phyloP scores from a whole-genome alignment of 2,113 vertebrate species.

The Lasiurus borealis region DNA sequence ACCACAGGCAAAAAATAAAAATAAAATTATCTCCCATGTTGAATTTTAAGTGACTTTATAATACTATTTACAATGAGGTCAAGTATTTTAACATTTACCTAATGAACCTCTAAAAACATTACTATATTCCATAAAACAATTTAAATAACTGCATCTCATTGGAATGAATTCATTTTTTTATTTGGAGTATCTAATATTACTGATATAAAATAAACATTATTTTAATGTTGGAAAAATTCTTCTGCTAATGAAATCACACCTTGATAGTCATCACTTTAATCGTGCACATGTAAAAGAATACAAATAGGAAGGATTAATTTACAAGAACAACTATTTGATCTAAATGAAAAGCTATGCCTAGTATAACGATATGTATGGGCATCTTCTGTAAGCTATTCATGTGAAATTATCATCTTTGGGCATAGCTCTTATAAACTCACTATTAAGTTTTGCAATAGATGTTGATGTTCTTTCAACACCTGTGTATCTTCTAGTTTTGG shows the following conservation, averaged over 20 bases:
- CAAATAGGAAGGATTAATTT: background rate
- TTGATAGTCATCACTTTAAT: background rate
- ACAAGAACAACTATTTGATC: background rate
- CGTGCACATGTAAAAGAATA: background rate
- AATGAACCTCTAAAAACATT: background rate
- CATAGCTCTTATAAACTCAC: background rate
- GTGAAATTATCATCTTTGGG: background rate
- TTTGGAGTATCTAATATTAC: background rate
- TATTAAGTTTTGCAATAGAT: background rate
- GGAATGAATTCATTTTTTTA: background rate
- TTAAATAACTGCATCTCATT: background rate
- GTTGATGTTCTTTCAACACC: background rate
- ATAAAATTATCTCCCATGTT: background rate
- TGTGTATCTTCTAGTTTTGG: background rate
- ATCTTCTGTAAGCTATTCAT: background rate
- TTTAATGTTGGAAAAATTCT: conserved; percentile 18
- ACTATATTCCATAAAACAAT: background rate
- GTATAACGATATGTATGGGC: background rate
- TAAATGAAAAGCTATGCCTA: conserved; percentile 41
- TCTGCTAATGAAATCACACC: background rate
- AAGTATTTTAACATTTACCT: background rate
- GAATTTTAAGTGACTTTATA: background rate
- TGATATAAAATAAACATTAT: background rate
- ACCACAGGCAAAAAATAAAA: background rate
- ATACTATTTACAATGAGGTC: background rate